A percentile compares a stretch with the other conserved stretches of the same genome.
These are phyloP conservation scores for Aricia agestis DNA, from an alignment of 1,140 invertebrate genomes.

Conservation along the genomic window DNA sequence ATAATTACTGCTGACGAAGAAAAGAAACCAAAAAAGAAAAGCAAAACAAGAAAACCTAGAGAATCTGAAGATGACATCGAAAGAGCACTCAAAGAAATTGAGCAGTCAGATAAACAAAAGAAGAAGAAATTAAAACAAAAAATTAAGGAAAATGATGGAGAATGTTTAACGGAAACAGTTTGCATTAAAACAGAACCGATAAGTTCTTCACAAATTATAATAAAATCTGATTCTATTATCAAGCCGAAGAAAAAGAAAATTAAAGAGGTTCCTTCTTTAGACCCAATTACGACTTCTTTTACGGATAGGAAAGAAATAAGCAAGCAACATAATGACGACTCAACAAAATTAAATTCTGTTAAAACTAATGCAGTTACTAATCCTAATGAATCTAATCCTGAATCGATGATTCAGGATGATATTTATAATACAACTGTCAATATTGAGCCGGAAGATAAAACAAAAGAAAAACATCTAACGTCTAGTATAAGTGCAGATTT, in stretches of 20 bases:
- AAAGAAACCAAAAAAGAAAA: conserved; percentile 67
- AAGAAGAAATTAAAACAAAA: conserved; percentile 50
- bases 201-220: not conserved
- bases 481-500: not conserved
- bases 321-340: not conserved
- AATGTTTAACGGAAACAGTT: not conserved
- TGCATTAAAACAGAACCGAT: not conserved
- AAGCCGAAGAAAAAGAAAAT: conserved; percentile 4
- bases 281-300: not conserved
- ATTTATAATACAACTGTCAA: not conserved
- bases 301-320: not conserved
- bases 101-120: conserved; percentile 54
- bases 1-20: conserved; percentile 15
- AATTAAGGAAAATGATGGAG: conserved; percentile 23
- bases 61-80: conserved; percentile 74
- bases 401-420: not conserved
- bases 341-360: not conserved
- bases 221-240: not conserved
- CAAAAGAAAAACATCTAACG: not conserved
- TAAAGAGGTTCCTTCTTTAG: not conserved
- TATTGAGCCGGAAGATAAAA: not conserved
- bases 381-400: not conserved
- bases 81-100: conserved; percentile 76
- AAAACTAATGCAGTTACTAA: not conserved
- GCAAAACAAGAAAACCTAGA: conserved; percentile 65